Conservation (phyloP, 2,797 vertebrate genomes). For the Coracias cyanogaster region DNA sequence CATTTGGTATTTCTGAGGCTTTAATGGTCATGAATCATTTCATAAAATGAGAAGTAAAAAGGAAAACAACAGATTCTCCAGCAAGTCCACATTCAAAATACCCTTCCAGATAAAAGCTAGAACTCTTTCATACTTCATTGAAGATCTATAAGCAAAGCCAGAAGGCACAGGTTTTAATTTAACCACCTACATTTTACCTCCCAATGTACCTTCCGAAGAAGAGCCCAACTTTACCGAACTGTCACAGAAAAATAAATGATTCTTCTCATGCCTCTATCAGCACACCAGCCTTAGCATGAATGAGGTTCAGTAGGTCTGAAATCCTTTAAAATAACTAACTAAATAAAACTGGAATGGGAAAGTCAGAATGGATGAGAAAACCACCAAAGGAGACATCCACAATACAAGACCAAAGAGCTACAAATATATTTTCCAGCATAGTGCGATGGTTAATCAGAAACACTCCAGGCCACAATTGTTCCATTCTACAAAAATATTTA, state of each 20-base stretch:
- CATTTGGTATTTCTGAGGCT: slow-evolving; percentile 67
- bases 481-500: slow-evolving; percentile 35
- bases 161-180: slow-evolving; percentile 22
- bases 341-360: neutral
- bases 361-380: neutral
- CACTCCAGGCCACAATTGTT: slow-evolving; percentile 42
- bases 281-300: neutral
- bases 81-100: slow-evolving; percentile 55
- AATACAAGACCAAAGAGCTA: neutral
- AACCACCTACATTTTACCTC: neutral
- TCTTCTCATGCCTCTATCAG: neutral
- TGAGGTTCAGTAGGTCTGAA: neutral
- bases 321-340: neutral
- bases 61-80: slow-evolving; percentile 63
- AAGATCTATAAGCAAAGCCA: slow-evolving; percentile 8
- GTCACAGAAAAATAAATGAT: neutral
- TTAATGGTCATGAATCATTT: slow-evolving; percentile 70
- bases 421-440: slow-evolving; percentile 26
- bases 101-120: slow-evolving; percentile 56
- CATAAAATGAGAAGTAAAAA: slow-evolving; percentile 64
- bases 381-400: neutral
- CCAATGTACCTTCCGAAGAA: neutral
- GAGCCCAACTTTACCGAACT: neutral
- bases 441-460: slow-evolving; percentile 47
- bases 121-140: slow-evolving; percentile 1